Evolutionary conservation across 2,888 invertebrate genomes (phyloP).

Genomic region (Busseola fusca): DNA sequence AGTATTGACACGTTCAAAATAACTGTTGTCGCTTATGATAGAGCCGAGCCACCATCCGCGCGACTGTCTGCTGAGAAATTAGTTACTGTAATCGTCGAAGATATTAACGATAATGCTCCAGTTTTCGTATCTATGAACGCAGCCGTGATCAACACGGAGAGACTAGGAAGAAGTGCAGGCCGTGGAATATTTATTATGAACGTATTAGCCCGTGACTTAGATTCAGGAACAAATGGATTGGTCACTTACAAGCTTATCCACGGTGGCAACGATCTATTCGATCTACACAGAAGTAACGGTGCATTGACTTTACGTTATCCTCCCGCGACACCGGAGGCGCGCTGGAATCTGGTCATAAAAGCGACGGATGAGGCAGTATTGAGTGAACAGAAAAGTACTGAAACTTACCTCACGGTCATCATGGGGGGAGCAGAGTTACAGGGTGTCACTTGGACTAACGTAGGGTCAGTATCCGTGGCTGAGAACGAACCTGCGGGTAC

Average conservation of each 20-base stretch:
- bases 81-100: constrained; percentile 97
- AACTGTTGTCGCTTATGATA: constrained; percentile 96
- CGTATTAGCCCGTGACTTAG: constrained; percentile 95
- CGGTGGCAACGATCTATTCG: constrained; percentile 93
- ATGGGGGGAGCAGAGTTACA: constrained; percentile 90
- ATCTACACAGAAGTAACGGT: constrained; percentile 94
- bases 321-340: constrained; percentile 90
- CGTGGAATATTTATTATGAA: constrained; percentile 92
- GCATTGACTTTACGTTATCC: constrained; percentile 90
- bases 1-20: constrained; percentile 96
- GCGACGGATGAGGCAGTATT: constrained; percentile 98
- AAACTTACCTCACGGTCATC: constrained; percentile 95
- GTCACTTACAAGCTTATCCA: constrained; percentile 96
- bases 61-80: constrained; percentile 96
- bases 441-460: constrained; percentile 90
- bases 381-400: constrained; percentile 95
- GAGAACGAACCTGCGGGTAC: constrained; percentile 97
- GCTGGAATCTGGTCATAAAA: constrained; percentile 95
- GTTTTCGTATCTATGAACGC: constrained; percentile 97
- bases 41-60: constrained; percentile 92
- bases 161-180: constrained; percentile 84
- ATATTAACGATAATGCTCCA: constrained; percentile 97
- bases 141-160: constrained; percentile 92
- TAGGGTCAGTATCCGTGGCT: constrained; percentile 93
- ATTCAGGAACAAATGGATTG: constrained; percentile 96